Percentiles rank a stretch among this genome's conserved stretches.
Conservation (phyloP, 2,888 invertebrate species). For the Automeris io region DNA sequence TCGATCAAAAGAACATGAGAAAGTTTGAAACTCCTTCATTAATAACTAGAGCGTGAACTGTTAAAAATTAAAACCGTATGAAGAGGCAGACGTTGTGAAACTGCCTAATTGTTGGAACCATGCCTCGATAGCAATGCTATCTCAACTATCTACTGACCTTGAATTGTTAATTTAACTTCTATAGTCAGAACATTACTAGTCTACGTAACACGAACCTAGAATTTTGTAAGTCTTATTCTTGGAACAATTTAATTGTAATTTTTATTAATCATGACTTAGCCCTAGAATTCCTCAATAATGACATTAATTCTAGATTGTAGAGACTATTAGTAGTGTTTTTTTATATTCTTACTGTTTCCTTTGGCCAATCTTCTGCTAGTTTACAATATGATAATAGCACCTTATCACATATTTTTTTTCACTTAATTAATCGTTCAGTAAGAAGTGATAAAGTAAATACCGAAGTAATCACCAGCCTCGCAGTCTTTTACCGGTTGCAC, state of each 20-base stretch:
- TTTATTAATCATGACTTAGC: too few species aligned
- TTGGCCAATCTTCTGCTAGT: neutral
- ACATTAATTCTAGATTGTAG: neutral
- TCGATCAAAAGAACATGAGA: slow-evolving; percentile 42
- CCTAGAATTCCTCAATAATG: too few species aligned
- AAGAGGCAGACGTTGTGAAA: slow-evolving; percentile 10
- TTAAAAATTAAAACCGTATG: slow-evolving; percentile 11
- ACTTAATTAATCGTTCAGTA: too few species aligned
- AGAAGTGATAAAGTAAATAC: too few species aligned
- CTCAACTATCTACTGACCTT: neutral
- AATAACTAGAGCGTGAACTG: slow-evolving; percentile 52
- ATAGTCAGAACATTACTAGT: too few species aligned
- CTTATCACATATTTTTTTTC: too few species aligned
- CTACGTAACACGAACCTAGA: too few species aligned
- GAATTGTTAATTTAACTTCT: too few species aligned
- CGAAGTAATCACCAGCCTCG: too few species aligned
- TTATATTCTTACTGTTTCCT: neutral
- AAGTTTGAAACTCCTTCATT: slow-evolving; percentile 41
- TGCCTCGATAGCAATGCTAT: neutral
- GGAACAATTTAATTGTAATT: too few species aligned
- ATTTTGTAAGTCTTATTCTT: too few species aligned
- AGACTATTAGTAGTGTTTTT: neutral
- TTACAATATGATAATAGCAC: neutral
- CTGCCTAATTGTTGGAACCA: slow-evolving; percentile 2
- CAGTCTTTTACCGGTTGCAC: too few species aligned